These are phyloP conservation scores for Telenomus remus DNA, from an alignment of 1,140 invertebrate genomes.

Conservation along the genomic window DNA sequence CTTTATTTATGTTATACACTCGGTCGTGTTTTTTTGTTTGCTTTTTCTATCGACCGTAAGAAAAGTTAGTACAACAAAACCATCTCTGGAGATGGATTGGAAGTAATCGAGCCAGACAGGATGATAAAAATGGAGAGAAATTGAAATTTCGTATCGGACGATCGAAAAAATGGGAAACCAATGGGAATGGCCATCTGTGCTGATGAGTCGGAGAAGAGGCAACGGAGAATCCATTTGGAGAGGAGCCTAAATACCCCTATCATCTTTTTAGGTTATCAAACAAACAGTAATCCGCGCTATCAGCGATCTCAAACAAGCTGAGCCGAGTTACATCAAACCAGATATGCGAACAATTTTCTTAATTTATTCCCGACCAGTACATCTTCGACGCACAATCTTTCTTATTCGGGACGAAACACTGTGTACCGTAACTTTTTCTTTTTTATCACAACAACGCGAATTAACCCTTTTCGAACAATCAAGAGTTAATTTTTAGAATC, in stretches of 20 bases:
- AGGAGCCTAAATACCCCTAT: conserved; percentile 11
- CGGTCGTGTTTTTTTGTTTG: neutral
- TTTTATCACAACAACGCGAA: no score
- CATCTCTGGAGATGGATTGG: neutral
- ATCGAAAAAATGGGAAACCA: conserved; percentile 3
- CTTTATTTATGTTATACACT: conserved; percentile 14
- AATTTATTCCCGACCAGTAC: conserved; percentile 25
- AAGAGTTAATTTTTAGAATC: no score
- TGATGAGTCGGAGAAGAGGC: no score
- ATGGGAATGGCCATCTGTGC: no score
- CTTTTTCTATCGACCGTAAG: neutral
- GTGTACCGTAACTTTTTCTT: no score
- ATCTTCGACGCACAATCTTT: conserved; percentile 4
- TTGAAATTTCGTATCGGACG: conserved; percentile 14
- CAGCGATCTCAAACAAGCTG: conserved; percentile 19
- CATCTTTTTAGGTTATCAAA: conserved; percentile 40
- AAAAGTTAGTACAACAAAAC: conserved; percentile 6
- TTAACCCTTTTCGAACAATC: no score
- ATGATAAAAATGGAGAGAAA: conserved; percentile 4
- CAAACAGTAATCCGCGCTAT: conserved; percentile 21
- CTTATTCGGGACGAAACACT: no score
- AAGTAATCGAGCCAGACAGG: no score
- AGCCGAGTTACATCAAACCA: conserved; percentile 3
- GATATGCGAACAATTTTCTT: conserved; percentile 28
- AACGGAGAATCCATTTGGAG: neutral